Percentiles rank a stretch among this genome's conserved stretches.
These are phyloP conservation scores for Solenopsis fugax DNA, from an alignment of 1,140 invertebrate genomes.

Conservation along the genomic window DNA sequence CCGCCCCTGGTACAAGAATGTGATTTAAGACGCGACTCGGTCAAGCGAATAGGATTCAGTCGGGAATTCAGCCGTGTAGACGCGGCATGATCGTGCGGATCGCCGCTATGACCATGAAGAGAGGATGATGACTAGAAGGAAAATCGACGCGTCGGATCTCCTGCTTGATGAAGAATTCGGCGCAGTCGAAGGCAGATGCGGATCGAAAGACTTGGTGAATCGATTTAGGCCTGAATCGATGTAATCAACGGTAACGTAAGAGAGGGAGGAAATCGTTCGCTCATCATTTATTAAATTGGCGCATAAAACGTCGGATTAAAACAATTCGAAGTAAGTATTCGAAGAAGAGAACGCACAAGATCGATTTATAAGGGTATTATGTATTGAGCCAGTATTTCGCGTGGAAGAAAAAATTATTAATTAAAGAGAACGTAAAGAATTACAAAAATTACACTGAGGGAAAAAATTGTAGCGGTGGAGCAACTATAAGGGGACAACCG, in stretches of 20 bases:
- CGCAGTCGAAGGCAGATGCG: constrained; percentile 66
- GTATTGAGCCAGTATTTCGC: neutral
- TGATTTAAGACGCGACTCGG: constrained; percentile 74
- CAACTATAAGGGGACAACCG: no score
- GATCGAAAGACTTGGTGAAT: constrained; percentile 73
- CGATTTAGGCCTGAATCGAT: constrained; percentile 74
- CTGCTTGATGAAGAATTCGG: constrained; percentile 75
- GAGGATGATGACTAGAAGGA: constrained; percentile 74
- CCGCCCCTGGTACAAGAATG: constrained; percentile 52
- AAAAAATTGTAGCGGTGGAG: no score
- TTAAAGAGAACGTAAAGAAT: no score
- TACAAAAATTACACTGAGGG: no score
- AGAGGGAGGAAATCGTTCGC: constrained; percentile 33
- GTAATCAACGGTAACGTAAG: constrained; percentile 69
- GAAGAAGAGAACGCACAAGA: no score
- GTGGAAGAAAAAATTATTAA: no score
- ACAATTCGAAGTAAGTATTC: constrained; percentile 3
- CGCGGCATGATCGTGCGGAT: constrained; percentile 72
- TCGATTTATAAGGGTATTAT: neutral
- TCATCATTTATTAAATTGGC: constrained; percentile 47
- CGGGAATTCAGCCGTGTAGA: constrained; percentile 44
- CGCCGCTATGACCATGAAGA: constrained; percentile 67
- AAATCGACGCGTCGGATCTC: constrained; percentile 62
- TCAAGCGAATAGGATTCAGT: constrained; percentile 62
- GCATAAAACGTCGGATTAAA: constrained; percentile 31